Conservation (phyloP, 2,113 vertebrate species). For the Corythaeola cristata region DNA sequence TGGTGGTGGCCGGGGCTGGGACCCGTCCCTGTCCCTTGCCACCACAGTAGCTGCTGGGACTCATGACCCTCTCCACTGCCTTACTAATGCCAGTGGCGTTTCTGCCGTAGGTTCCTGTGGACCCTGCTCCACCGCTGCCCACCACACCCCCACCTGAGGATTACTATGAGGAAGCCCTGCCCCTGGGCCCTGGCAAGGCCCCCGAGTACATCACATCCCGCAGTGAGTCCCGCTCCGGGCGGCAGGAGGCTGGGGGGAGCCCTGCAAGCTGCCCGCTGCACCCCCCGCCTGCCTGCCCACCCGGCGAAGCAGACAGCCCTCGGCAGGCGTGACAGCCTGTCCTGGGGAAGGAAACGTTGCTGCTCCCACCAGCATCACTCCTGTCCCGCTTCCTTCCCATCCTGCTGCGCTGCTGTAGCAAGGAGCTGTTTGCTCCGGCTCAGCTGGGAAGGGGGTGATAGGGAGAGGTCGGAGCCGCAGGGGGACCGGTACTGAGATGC, state of each 20-base stretch:
- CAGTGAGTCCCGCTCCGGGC: constrained; percentile 74
- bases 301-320: background rate
- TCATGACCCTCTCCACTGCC: background rate
- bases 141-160: constrained; percentile 92
- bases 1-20: background rate
- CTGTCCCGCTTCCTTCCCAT: background rate
- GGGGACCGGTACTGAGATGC: background rate
- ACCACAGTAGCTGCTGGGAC: background rate
- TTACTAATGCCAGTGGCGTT: background rate
- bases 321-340: fast-evolving
- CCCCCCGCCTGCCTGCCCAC: background rate
- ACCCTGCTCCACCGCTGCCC: constrained; percentile 88
- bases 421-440: background rate
- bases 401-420: background rate
- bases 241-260: background rate
- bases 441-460: background rate
- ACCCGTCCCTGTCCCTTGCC: background rate
- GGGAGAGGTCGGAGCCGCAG: background rate
- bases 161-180: constrained; percentile 97
- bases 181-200: constrained; percentile 87
- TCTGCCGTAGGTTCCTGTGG: constrained; percentile 74
- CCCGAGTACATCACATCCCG: constrained; percentile 92
- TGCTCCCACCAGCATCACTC: background rate
- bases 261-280: background rate
- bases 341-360: background rate